phyloP scores from a whole-genome alignment of 2,113 vertebrate genomes.

The Candoia aspera region DNA sequence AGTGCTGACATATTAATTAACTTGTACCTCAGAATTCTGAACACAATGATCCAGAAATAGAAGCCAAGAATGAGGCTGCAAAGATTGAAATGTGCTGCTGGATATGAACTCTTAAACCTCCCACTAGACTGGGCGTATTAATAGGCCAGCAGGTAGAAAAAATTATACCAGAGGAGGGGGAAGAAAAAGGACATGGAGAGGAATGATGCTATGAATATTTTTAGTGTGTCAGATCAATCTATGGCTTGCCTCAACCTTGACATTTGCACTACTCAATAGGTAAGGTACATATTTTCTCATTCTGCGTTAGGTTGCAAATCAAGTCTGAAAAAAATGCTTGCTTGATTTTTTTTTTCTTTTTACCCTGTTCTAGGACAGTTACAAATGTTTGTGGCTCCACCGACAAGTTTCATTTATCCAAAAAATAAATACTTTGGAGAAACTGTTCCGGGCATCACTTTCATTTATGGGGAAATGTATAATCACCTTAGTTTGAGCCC shows the following conservation, averaged over 20 bases:
- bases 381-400: not conserved
- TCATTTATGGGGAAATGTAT: not conserved
- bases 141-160: not conserved
- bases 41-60: slow-evolving; percentile 28
- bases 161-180: not conserved
- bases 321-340: not conserved
- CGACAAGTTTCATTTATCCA: not conserved
- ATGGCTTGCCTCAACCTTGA: not conserved
- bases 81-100: slow-evolving; percentile 48
- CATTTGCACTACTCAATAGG: not conserved
- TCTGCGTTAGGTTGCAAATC: not conserved
- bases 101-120: slow-evolving; percentile 36
- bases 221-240: not conserved
- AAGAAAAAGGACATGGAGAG: not conserved
- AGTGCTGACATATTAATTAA: slow-evolving; percentile 47
- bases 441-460: not conserved
- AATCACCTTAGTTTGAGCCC: not conserved
- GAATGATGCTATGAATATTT: slow-evolving; percentile 5
- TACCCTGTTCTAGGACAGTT: not conserved
- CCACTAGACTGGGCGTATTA: slow-evolving; percentile 30
- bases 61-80: slow-evolving; percentile 33
- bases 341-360: not conserved
- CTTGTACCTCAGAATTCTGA: slow-evolving; percentile 44
- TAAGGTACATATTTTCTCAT: not conserved
- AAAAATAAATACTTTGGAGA: not conserved